phyloP scores from a whole-genome alignment of 2,888 invertebrate genomes.

The Meloe dianella region DNA sequence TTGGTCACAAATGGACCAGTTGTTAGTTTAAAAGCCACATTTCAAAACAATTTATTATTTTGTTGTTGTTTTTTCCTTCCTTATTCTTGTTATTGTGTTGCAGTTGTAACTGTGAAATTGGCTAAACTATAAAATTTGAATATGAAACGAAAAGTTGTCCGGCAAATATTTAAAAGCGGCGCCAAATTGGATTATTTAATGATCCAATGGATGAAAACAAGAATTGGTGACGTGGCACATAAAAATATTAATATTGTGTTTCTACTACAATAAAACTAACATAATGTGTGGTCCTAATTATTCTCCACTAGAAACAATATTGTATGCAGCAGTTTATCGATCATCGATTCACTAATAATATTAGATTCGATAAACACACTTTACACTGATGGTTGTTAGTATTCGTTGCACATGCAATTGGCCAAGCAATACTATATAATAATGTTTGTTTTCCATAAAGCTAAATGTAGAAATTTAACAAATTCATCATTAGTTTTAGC shows the following conservation, averaged over 20 bases:
- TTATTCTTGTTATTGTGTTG: background rate
- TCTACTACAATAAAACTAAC: background rate
- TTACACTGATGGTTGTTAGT: too few species aligned
- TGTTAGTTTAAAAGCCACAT: background rate
- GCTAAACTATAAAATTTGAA: constrained; percentile 12
- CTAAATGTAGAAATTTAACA: too few species aligned
- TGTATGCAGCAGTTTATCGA: too few species aligned
- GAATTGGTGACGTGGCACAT: background rate
- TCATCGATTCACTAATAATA: too few species aligned
- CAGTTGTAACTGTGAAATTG: constrained; percentile 1
- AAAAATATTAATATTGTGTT: background rate
- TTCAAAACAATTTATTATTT: background rate
- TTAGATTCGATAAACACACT: too few species aligned
- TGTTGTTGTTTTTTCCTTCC: background rate
- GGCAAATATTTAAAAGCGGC: background rate
- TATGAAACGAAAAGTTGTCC: background rate
- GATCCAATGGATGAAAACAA: background rate
- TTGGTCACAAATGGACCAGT: background rate
- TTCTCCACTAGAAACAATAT: background rate
- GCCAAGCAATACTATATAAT: too few species aligned
- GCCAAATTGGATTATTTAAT: constrained; percentile 10
- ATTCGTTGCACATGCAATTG: too few species aligned
- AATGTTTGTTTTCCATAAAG: too few species aligned
- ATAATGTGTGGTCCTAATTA: background rate
- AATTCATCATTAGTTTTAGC: too few species aligned